Evolutionary conservation across 2,888 invertebrate species (phyloP), one percentile per base, ranked within the genome.

Genomic region (Scrobipalpa atriplicella): DNA sequence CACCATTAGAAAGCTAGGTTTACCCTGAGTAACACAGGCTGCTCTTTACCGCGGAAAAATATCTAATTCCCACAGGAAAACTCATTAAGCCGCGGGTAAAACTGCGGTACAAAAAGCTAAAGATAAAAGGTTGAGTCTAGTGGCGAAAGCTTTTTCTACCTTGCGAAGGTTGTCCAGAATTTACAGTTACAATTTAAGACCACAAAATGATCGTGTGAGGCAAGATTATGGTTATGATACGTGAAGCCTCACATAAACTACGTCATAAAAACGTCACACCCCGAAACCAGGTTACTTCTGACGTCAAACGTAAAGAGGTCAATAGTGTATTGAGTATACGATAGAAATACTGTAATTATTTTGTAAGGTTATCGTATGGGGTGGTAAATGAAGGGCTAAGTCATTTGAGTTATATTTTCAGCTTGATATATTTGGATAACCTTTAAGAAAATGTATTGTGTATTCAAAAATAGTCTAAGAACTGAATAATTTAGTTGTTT

Each of bases 181-280:
- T 43, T 43, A 13, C 43, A 13, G 43, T 13, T 43, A 13, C 13
- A 43, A 43, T 43, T 13, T 13, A n/a, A n/a, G n/a, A n/a, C n/a
- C n/a, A n/a, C n/a, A n/a, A n/a, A n/a, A n/a, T n/a, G 43, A 29
- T 3, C 29, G 43, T 11, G 11, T 43, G 43, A 43, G 43, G 43
- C 13, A 13, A 43, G 13, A 7, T 38, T 38, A 38, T 8, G 38
- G 8, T 38, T 7, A 38, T 38, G 5, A 16, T 47, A 47, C 43
- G 47, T 16, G 16, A n/a, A n/a, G 5, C 39, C 47, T 47, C 47
- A 16, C 16, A 2, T 47, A 2, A 47, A 16, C 5, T 8, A n/a
- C 16, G 47, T 47, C 8, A 16, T n/a, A 47, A 47, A 47, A n/a
- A 47, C 47, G 47, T 47, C 47, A 47, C 47, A 47, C 47, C n/a